Evolutionary conservation across 2,888 invertebrate species (phyloP).

Genomic region (Agrochola circellaris): DNA sequence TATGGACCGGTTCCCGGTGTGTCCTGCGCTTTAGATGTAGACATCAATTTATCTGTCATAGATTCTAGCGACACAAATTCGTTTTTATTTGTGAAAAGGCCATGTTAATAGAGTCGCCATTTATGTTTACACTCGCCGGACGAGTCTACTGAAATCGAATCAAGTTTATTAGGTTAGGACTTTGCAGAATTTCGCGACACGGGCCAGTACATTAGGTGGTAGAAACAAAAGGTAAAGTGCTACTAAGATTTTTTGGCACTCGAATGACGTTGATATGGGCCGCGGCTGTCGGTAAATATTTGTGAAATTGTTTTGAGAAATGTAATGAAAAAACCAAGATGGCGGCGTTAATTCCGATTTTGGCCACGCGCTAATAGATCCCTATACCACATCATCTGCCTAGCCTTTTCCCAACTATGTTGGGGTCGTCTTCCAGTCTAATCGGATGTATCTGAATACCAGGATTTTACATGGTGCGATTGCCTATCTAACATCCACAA

Average conservation of each 20-base stretch:
- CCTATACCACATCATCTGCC: background rate
- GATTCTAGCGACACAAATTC: conserved; percentile 17
- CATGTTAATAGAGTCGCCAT: conserved; percentile 28
- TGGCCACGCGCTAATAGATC: background rate
- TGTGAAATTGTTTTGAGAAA: background rate
- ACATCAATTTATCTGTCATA: conserved; percentile 11
- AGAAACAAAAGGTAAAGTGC: background rate
- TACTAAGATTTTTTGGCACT: background rate
- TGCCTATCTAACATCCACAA: no score
- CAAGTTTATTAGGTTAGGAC: conserved; percentile 34
- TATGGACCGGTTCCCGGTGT: no score
- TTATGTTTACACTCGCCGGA: conserved; percentile 38
- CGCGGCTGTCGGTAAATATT: background rate
- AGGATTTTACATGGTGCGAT: no score
- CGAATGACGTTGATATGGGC: background rate
- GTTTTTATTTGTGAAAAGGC: conserved; percentile 31
- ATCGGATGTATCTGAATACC: no score
- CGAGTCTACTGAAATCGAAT: conserved; percentile 44
- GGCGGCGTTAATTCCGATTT: background rate
- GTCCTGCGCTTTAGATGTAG: background rate
- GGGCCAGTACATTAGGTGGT: background rate
- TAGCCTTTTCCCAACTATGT: no score
- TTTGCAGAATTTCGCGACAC: conserved; percentile 25
- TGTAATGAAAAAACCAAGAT: background rate
- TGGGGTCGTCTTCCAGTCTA: no score